phyloP scores from a whole-genome alignment of 2,888 invertebrate genomes.

The Meandrusa payeni region DNA sequence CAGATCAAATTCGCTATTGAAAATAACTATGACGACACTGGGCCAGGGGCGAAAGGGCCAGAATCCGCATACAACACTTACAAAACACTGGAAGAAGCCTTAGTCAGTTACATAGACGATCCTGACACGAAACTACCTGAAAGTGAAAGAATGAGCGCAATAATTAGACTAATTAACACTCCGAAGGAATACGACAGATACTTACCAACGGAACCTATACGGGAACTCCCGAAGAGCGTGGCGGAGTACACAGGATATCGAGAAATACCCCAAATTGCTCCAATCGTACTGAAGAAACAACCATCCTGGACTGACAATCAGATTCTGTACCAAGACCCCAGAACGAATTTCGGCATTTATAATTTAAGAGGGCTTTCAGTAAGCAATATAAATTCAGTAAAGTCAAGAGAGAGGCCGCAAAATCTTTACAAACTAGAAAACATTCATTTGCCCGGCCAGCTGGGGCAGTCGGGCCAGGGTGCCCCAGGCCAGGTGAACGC shows the following conservation, averaged over 20 bases:
- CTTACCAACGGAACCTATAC: slow-evolving; percentile 22
- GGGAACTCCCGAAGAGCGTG: slow-evolving; percentile 39
- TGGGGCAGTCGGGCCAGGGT: no score
- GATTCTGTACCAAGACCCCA: slow-evolving; percentile 22
- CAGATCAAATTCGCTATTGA: slow-evolving; percentile 68
- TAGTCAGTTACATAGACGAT: slow-evolving; percentile 58
- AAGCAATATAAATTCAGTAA: slow-evolving; percentile 4
- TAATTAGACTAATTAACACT: slow-evolving; percentile 36
- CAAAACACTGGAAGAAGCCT: slow-evolving; percentile 56
- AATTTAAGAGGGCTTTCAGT: slow-evolving; percentile 23
- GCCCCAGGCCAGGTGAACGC: slow-evolving; percentile 32
- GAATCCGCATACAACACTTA: slow-evolving; percentile 61
- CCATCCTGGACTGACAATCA: slow-evolving; percentile 7
- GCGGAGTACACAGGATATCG: slow-evolving; percentile 42
- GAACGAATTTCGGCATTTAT: slow-evolving; percentile 22
- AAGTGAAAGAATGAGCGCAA: slow-evolving; percentile 46
- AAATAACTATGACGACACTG: slow-evolving; percentile 71
- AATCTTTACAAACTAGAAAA: slow-evolving; percentile 10
- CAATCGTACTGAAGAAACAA: slow-evolving; percentile 13
- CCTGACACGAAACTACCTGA: slow-evolving; percentile 66
- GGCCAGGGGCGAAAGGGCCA: slow-evolving; percentile 59
- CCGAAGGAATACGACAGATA: slow-evolving; percentile 18
- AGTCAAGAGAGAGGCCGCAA: slow-evolving; percentile 23
- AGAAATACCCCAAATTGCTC: slow-evolving; percentile 22
- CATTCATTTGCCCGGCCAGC: slow-evolving; percentile 5